Evolutionary conservation across 1,140 invertebrate species (phyloP).

Genomic region (Coptotermes formosanus): DNA sequence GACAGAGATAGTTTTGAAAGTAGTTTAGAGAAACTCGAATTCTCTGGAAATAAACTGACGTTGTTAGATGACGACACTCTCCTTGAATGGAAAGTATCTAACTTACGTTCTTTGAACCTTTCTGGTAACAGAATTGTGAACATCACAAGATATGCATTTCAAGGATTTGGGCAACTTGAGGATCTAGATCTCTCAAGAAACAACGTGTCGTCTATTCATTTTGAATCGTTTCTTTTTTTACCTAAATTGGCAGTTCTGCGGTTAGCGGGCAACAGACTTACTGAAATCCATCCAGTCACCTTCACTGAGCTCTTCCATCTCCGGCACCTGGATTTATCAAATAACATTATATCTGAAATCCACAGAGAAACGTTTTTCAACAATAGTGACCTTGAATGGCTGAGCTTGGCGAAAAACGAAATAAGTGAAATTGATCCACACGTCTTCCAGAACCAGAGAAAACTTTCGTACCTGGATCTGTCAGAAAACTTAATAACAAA

Average conservation of each 20-base stretch:
- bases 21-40: neutral
- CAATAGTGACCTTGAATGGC: too few species aligned
- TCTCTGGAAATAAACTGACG: neutral
- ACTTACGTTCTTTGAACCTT: neutral
- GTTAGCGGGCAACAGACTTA: too few species aligned
- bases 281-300: too few species aligned
- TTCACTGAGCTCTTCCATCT: too few species aligned
- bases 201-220: neutral
- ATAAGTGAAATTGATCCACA: too few species aligned
- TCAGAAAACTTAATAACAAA: neutral
- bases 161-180: neutral
- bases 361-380: too few species aligned
- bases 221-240: neutral
- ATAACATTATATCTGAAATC: too few species aligned
- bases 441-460: too few species aligned
- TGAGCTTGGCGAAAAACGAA: too few species aligned
- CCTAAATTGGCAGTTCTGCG: neutral
- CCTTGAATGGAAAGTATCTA: neutral
- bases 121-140: neutral
- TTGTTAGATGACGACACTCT: neutral
- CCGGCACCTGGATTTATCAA: too few species aligned
- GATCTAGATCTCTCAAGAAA: conserved; percentile 6
- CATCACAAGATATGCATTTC: neutral
- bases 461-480: neutral
- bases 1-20: too few species aligned